Evolutionary conservation across 2,797 vertebrate genomes (phyloP).

Genomic region (Xiphophorus birchmanni): DNA sequence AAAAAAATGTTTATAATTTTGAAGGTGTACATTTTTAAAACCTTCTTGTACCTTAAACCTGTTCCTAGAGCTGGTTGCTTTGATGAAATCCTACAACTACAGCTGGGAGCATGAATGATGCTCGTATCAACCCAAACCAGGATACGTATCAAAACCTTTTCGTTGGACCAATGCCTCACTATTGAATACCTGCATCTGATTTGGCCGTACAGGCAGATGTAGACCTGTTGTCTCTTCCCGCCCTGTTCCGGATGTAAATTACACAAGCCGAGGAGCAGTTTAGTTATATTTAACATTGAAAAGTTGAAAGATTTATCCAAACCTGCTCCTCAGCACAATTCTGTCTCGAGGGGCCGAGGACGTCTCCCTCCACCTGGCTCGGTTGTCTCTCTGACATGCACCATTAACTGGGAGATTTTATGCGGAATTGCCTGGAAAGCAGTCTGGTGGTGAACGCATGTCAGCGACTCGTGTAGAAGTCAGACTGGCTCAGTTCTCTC

Average conservation of each 20-base stretch:
- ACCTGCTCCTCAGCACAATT: constrained; percentile 4
- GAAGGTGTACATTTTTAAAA: not conserved
- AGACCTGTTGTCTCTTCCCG: not conserved
- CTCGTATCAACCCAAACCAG: not conserved
- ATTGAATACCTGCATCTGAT: not conserved
- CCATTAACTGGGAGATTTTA: not conserved
- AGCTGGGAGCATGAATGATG: not conserved
- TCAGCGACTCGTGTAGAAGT: not conserved
- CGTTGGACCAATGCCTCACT: not conserved
- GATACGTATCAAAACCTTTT: not conserved
- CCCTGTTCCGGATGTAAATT: not conserved
- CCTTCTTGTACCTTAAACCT: not conserved
- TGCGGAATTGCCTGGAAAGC: not conserved
- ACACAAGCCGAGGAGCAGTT: not conserved
- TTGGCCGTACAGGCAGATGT: not conserved
- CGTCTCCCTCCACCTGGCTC: not conserved
- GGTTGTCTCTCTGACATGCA: not conserved
- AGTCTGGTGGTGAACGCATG: not conserved
- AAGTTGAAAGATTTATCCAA: not conserved
- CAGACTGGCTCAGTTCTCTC: not conserved
- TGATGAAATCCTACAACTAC: not conserved
- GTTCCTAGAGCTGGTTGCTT: not conserved
- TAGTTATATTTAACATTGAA: not conserved
- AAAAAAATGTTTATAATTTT: not conserved
- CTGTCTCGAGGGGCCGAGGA: not conserved